A percentile compares a stretch with the other conserved stretches of the same genome.
phyloP scores from a whole-genome alignment of 2,797 vertebrate species.

The Melanotaenia maccullochi region DNA sequence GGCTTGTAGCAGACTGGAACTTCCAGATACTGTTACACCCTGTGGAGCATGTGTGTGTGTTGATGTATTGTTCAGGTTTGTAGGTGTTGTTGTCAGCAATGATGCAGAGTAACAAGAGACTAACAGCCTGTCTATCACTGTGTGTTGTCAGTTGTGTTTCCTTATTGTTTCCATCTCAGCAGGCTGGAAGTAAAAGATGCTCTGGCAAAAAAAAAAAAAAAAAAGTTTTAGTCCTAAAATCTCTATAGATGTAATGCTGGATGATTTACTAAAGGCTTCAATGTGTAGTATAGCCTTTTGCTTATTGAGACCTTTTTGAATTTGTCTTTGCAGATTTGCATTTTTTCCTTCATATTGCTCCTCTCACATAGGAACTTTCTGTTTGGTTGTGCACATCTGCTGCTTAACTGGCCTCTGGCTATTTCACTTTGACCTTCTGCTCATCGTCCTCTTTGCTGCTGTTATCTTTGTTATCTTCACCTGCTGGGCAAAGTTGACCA shows the following conservation, averaged over 20 bases:
- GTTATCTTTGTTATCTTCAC: conserved; percentile 40
- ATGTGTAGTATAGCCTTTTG: not conserved
- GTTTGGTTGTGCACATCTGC: conserved; percentile 37
- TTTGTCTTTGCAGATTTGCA: not conserved
- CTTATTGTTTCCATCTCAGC: not conserved
- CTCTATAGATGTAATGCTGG: not conserved
- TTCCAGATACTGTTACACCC: not conserved
- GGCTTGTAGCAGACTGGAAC: not conserved
- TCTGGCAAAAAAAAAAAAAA: not conserved
- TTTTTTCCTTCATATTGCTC: not conserved
- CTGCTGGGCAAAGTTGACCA: conserved; percentile 66
- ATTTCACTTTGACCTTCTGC: conserved; percentile 51
- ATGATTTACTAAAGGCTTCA: not conserved
- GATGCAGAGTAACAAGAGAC: not conserved
- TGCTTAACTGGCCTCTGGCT: conserved; percentile 27
- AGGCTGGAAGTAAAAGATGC: not conserved
- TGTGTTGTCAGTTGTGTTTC: conserved; percentile 1
- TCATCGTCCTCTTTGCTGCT: conserved; percentile 41
- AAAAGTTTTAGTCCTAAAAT: not conserved
- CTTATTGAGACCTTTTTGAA: not conserved
- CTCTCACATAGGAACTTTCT: conserved; percentile 18
- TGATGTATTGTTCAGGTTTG: not conserved
- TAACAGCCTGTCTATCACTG: conserved; percentile 9
- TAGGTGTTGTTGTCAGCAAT: not conserved
- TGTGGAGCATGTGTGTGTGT: not conserved